Conservation (phyloP, 2,888 invertebrate species). For the Napeogenes inachia region DNA sequence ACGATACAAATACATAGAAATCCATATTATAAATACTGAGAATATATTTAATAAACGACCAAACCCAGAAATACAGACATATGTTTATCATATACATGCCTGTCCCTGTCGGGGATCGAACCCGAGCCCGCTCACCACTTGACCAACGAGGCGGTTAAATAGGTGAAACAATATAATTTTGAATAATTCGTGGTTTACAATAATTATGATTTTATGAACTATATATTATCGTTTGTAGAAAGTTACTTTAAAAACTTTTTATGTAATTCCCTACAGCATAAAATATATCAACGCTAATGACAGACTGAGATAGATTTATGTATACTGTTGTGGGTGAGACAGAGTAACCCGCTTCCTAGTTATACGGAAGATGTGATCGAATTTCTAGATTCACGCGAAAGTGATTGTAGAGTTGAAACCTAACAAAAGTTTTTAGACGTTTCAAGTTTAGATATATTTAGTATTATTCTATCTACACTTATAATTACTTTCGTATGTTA, state of each 20-base stretch:
- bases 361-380: conserved; percentile 52
- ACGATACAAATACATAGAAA: no score
- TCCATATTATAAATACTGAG: no score
- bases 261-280: conserved; percentile 20
- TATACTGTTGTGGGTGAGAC: conserved; percentile 37
- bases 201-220: not conserved
- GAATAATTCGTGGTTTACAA: not conserved
- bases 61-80: no score
- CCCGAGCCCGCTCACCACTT: no score
- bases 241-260: conserved; percentile 15
- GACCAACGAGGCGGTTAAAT: no score
- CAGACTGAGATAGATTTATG: conserved; percentile 15
- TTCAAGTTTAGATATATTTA: not conserved
- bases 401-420: conserved; percentile 30
- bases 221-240: not conserved
- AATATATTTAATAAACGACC: no score
- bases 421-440: not conserved
- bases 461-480: no score
- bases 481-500: no score
- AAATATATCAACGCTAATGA: conserved; percentile 7
- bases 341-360: conserved; percentile 45
- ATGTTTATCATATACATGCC: no score
- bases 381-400: conserved; percentile 55
- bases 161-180: no score
- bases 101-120: no score